Percentiles rank a stretch among this genome's conserved stretches.
These are phyloP conservation scores for Helicolenus hilgendorfi DNA, from an alignment of 2,797 vertebrate species.

Conservation along the genomic window DNA sequence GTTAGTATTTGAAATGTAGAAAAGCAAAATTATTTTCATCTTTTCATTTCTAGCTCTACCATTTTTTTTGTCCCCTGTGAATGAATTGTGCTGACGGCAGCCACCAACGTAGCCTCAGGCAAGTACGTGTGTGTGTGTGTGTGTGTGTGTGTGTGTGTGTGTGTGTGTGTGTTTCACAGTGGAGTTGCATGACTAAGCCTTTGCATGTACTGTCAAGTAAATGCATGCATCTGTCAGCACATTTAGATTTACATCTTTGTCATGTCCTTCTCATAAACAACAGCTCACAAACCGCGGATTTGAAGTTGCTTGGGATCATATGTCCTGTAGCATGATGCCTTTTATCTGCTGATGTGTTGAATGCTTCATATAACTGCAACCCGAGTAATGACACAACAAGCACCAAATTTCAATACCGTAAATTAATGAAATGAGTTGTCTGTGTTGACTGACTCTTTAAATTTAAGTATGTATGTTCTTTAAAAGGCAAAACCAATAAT, in stretches of 20 bases:
- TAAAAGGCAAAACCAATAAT: neutral
- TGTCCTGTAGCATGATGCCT: neutral
- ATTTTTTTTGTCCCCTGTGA: neutral
- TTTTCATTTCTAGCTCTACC: neutral
- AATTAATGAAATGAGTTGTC: neutral
- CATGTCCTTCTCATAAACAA: conserved; percentile 21
- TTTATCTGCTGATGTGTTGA: neutral
- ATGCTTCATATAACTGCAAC: neutral
- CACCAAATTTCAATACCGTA: neutral
- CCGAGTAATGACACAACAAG: neutral
- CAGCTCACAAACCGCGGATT: neutral
- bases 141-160: conserved; percentile 21
- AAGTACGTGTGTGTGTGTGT: neutral
- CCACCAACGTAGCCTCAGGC: conserved; percentile 28
- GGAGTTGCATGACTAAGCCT: conserved; percentile 70
- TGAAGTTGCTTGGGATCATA: conserved; percentile 4
- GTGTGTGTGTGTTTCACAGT: conserved; percentile 30
- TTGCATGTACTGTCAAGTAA: conserved; percentile 63
- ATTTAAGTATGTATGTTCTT: neutral
- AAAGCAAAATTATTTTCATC: neutral
- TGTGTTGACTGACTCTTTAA: neutral
- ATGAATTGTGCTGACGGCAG: conserved; percentile 35
- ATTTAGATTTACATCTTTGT: conserved; percentile 26
- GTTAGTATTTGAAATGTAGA: neutral
- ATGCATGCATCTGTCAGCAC: conserved; percentile 59